Evolutionary conservation across 1,140 invertebrate genomes (phyloP), one percentile per base, ranked within the genome.

Genomic region (Camponotus pennsylvanicus): DNA sequence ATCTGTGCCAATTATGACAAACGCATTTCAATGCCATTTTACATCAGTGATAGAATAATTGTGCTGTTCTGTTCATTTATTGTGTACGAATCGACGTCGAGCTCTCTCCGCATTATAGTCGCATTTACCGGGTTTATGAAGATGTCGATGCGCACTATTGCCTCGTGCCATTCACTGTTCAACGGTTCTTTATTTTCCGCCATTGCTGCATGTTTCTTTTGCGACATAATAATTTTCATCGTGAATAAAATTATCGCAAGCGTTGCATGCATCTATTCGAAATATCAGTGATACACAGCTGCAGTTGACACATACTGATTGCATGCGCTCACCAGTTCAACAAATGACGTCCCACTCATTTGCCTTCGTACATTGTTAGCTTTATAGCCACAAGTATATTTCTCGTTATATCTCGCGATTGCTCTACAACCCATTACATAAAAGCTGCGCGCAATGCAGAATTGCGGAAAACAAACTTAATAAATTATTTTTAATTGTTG

Each of bases 261-360:
- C 49, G 57, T 61, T 42, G 67, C 82, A 88, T 79, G 87, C 9
- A 27, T 15, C 59, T 57, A 66, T 55, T 13, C 52, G n/a, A 40
- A 69, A 66, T 37, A 76, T 79, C 85, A 27, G 32, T 5, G 45
- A 34, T 18, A 86, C 61, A 73, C 61, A 49, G 61, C 73, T 73
- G 71, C 87, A 75, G 13, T 73, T 83, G 69, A 83, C 69, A 40
- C 69, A 15, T 75, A 85, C 34, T 42, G 18, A 84, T 67, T 86
- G 87, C 88, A 88, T 89, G 87, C 69, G 82, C 76, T 89, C 42
- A 70, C 55, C 55, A 70, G 40, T 86, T 76, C 21, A 49, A 63
- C 77, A 69, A 70, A 61, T 88, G 34, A 85, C 37, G 64, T 69
- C 42, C n/a, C 9, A 34, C 32, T 86, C 55, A 55, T 69, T 69